Conservation (phyloP, 2,113 vertebrate genomes). For the Amazona guildingii region DNA sequence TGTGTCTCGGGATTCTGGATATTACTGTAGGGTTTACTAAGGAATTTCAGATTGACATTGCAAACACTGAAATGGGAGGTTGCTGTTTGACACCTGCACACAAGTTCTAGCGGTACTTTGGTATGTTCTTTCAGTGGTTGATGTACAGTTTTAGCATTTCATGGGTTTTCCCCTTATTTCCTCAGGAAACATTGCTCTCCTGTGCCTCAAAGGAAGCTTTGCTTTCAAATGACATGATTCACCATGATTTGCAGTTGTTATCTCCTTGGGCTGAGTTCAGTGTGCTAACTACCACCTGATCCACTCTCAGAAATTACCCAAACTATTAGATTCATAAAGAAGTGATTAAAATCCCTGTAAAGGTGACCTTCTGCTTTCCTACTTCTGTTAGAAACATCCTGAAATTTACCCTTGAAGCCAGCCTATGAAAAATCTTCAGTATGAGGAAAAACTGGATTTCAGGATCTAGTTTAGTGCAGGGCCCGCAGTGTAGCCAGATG, state of each 20-base stretch:
- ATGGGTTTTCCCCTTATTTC: background rate
- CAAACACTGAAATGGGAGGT: background rate
- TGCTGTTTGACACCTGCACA: rapidly evolving
- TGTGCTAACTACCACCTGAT: background rate
- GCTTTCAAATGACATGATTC: background rate
- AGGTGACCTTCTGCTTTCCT: background rate
- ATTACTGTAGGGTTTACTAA: background rate
- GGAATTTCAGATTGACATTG: background rate
- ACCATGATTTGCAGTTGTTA: background rate
- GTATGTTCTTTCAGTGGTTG: background rate
- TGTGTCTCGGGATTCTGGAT: background rate
- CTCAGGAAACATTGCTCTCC: background rate
- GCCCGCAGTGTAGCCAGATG: background rate
- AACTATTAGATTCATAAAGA: background rate
- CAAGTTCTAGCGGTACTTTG: rapidly evolving
- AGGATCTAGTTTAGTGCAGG: background rate
- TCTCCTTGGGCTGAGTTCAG: background rate
- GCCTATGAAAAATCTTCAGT: background rate
- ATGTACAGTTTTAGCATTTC: background rate
- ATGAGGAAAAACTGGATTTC: background rate
- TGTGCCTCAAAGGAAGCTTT: background rate
- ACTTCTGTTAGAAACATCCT: background rate
- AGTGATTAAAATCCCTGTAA: background rate
- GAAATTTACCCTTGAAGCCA: background rate
- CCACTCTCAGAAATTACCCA: background rate